Percentiles rank a stretch among this genome's conserved stretches.
These are phyloP conservation scores for Steinernema khuongi DNA, from an alignment of 1,140 invertebrate species.

Conservation along the genomic window DNA sequence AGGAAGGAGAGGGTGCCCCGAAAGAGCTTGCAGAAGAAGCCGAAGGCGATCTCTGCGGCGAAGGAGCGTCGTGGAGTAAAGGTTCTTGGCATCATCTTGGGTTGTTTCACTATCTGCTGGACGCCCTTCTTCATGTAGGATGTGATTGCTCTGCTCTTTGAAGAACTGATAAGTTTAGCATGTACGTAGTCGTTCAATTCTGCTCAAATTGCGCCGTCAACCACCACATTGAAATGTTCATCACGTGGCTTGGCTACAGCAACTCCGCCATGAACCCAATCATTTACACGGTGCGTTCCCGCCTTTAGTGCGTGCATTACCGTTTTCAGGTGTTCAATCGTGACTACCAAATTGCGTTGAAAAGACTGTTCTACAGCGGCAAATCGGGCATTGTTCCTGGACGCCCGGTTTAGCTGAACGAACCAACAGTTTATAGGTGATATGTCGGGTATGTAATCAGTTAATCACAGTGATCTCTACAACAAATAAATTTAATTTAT, in stretches of 20 bases:
- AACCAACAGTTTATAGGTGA: neutral
- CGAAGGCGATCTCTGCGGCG: conserved; percentile 57
- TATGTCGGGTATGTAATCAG: neutral
- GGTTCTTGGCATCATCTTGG: conserved; percentile 57
- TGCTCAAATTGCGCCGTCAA: conserved; percentile 49
- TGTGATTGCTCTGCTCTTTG: neutral
- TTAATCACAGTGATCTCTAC: neutral
- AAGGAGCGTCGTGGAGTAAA: conserved; percentile 56
- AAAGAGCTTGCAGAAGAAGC: conserved; percentile 57
- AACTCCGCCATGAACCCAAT: conserved; percentile 59
- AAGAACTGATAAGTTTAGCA: conserved; percentile 33
- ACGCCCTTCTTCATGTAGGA: conserved; percentile 56
- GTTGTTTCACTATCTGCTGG: conserved; percentile 59
- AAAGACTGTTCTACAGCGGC: conserved; percentile 47
- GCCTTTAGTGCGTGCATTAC: conserved; percentile 5
- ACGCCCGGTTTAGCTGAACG: conserved; percentile 21
- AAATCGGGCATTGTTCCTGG: conserved; percentile 22
- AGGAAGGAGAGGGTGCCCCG: conserved; percentile 52
- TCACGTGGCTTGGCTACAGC: conserved; percentile 57
- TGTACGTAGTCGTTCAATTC: conserved; percentile 58
- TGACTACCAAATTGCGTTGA: conserved; percentile 59
- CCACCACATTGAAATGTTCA: conserved; percentile 59
- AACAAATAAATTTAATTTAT: conserved; percentile 10
- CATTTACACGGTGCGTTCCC: conserved; percentile 50
- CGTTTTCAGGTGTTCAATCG: conserved; percentile 53